Percentiles rank a stretch among this genome's conserved stretches.
Conservation (phyloP, 2,797 vertebrate genomes). For the Myotis daubentonii region DNA sequence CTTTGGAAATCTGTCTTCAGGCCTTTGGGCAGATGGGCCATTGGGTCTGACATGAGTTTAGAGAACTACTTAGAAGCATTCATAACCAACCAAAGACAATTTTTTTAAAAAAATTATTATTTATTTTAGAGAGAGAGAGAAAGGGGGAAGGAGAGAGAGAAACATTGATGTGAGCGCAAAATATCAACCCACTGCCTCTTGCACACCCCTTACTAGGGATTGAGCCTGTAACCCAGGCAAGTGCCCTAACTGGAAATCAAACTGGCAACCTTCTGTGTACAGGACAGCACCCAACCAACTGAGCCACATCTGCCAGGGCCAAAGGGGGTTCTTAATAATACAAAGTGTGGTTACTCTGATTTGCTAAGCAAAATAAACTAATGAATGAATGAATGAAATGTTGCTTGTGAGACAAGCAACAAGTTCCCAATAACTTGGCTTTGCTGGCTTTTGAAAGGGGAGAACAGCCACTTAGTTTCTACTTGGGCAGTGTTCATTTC, state of each 20-base stretch:
- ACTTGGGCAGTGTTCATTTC: background rate
- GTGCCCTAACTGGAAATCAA: background rate
- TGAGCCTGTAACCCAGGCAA: background rate
- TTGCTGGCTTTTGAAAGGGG: conserved; percentile 1
- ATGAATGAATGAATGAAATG: conserved; percentile 18
- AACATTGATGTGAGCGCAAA: background rate
- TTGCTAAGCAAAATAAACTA: conserved; percentile 55
- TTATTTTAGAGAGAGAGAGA: background rate
- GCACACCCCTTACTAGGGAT: background rate
- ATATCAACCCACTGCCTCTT: background rate
- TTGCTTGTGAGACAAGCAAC: background rate
- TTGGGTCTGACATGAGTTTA: conserved; percentile 56
- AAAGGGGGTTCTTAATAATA: conserved; percentile 63
- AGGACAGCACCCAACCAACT: background rate
- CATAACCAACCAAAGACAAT: conserved; percentile 60
- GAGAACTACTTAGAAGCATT: conserved; percentile 63
- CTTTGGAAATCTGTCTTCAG: conserved; percentile 42
- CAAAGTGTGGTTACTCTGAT: conserved; percentile 2
- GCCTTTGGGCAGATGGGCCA: conserved; percentile 44
- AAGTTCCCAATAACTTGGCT: background rate
- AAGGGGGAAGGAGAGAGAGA: background rate
- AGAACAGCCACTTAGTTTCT: background rate
- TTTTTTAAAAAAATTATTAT: background rate
- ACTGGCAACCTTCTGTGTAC: background rate
- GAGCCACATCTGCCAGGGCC: background rate